These are phyloP conservation scores for Megalonaias nervosa DNA, from an alignment of 1,140 invertebrate genomes.

Conservation along the genomic window DNA sequence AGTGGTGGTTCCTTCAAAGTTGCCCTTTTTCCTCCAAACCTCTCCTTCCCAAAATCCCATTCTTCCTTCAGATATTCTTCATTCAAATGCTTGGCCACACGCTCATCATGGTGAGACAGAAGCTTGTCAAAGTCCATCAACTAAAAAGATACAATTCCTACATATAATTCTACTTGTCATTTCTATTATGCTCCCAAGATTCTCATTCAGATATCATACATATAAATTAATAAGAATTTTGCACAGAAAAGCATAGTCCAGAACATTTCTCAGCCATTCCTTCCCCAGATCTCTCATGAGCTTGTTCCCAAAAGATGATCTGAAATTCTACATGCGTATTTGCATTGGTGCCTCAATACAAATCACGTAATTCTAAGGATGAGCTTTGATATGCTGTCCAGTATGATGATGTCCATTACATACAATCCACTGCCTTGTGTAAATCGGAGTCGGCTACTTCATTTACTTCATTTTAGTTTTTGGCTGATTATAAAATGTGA, in stretches of 20 bases:
- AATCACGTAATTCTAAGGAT: too few relatives aligned
- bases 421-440: neutral
- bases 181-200: too few relatives aligned
- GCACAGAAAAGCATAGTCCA: too few relatives aligned
- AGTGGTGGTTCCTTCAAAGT: slow-evolving; percentile 60
- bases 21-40: slow-evolving; percentile 41
- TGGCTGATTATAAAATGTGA: neutral
- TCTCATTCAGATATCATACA: too few relatives aligned
- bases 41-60: slow-evolving; percentile 61
- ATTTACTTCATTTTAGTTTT: neutral
- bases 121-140: slow-evolving; percentile 61
- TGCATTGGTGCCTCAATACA: too few relatives aligned
- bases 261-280: too few relatives aligned
- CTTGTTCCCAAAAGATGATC: too few relatives aligned
- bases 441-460: neutral
- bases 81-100: slow-evolving; percentile 50
- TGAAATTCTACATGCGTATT: too few relatives aligned
- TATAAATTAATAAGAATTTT: too few relatives aligned
- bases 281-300: too few relatives aligned
- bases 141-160: slow-evolving; percentile 39
- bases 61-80: slow-evolving; percentile 61
- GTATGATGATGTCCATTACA: slow-evolving; percentile 7
- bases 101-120: slow-evolving; percentile 63
- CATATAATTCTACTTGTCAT: too few relatives aligned
- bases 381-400: too few relatives aligned